Base-by-base conservation (phyloP, 2,113 vertebrate genomes). In the Trogon surrucura region DNA sequence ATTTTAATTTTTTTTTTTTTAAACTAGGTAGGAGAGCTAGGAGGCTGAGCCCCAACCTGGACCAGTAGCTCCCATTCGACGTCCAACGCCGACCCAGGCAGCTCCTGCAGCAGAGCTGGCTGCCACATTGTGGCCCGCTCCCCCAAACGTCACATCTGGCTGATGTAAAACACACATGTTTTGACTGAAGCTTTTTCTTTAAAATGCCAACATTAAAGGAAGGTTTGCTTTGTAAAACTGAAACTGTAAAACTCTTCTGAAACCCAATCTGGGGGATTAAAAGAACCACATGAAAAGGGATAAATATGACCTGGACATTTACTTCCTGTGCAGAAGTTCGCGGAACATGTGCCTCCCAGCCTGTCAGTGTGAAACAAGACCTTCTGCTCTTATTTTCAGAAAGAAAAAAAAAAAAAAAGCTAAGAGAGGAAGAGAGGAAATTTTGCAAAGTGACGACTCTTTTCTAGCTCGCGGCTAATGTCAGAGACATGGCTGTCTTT, bases 161-260 rank as follows among this genome's bases (percentile, higher is more conserved):
- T 98, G 98, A 98, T 98, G 99, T 98, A 98, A 98, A 98, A 98
- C 98, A 98, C 99, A 99, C 98, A 99, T 99, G 99, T 98, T 99
- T 98, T 96, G 98, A 98, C 98, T 99, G 98, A 98, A 98, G 98
- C 89, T 93, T 97, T 98, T 97, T 97, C 97, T 98, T 98, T 95
- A 98, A 98, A 98, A 98, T 98, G 93, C 98, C 98, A 98, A 99
- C 99, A 99, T 99, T 98, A 99, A 99, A 99, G 98, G 98, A 97
- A 98, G 98, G 97, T 97, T 97, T 98, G 98, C 98, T 99, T 98
- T 99, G 98, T 98, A 98, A 98, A 98, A 98, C 96, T 98, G 97
- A 96, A 98, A 98, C 98, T 98, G 97, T 98, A 98, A 98, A 98
- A 98, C 90, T 96, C 97, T 97, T 98, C 98, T 98, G 98, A 98